Evolutionary conservation across 2,888 invertebrate species (phyloP).

Genomic region (Zele albiditarsus): DNA sequence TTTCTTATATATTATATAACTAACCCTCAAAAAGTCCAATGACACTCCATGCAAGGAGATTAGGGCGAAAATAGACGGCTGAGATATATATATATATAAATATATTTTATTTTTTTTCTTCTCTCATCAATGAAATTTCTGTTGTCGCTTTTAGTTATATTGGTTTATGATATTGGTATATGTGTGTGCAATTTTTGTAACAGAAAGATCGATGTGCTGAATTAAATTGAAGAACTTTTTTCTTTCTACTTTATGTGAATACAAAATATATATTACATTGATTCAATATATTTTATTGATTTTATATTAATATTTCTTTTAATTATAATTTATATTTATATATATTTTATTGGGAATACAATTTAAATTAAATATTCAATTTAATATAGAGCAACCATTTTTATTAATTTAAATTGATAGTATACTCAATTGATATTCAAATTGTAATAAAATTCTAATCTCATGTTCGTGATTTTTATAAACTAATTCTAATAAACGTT

Average conservation of each 20-base stretch:
- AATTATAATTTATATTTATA: too few relatives aligned
- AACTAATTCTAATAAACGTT: too few relatives aligned
- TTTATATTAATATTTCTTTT: too few relatives aligned
- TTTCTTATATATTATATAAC: conserved; percentile 44
- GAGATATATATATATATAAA: conserved; percentile 32
- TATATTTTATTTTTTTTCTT: background rate
- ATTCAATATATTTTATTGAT: too few relatives aligned
- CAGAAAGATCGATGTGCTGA: background rate
- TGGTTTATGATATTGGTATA: background rate
- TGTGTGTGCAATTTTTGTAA: background rate
- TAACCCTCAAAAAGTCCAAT: conserved; percentile 45
- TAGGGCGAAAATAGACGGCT: conserved; percentile 19
- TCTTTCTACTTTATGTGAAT: background rate
- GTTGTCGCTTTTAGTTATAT: background rate
- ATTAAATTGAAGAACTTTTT: conserved; percentile 2
- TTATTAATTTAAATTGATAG: too few relatives aligned
- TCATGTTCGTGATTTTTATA: too few relatives aligned
- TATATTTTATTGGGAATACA: too few relatives aligned
- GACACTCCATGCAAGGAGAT: conserved; percentile 57
- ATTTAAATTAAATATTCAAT: too few relatives aligned
- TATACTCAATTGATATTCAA: too few relatives aligned
- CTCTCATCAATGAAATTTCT: conserved; percentile 47
- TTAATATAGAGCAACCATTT: too few relatives aligned
- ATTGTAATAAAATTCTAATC: too few relatives aligned
- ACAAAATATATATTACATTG: too few relatives aligned